phyloP scores from a whole-genome alignment of 2,113 vertebrate genomes.

The Pampusana beccarii region DNA sequence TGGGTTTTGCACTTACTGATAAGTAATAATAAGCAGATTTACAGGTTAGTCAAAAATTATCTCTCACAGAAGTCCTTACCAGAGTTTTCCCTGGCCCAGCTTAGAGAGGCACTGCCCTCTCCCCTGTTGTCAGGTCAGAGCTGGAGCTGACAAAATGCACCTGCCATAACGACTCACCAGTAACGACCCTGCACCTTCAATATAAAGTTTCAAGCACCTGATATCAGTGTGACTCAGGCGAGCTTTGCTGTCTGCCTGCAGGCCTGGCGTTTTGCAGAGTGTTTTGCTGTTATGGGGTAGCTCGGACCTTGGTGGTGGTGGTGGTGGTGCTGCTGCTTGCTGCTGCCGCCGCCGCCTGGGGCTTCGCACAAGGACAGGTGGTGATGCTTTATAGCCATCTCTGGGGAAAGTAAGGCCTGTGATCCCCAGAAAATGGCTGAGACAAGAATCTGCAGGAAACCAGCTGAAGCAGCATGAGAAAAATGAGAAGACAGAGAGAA shows the following conservation, averaged over 20 bases:
- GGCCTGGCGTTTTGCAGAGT: background rate
- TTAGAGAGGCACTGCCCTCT: background rate
- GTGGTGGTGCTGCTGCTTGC: no score
- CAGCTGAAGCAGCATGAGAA: background rate
- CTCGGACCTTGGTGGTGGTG: background rate
- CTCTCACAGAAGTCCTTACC: background rate
- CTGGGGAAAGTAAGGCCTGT: background rate
- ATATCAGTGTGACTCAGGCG: background rate
- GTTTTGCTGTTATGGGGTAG: background rate
- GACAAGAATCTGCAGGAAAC: background rate
- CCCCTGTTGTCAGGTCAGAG: background rate
- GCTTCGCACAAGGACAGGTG: background rate
- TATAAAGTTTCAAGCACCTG: conserved; percentile 34
- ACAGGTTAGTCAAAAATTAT: background rate
- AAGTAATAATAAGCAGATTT: background rate
- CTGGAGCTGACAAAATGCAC: conserved; percentile 25
- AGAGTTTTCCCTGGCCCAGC: background rate
- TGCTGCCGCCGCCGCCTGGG: background rate
- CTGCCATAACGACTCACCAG: background rate
- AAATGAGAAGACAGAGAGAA: background rate
- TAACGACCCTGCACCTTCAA: background rate
- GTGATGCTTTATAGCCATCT: background rate
- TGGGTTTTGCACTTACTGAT: background rate
- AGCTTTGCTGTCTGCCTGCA: background rate
- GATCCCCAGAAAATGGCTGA: background rate